Percentiles rank a stretch among this genome's conserved stretches.
Conservation (phyloP, 1,140 invertebrate genomes). For the Pomacea maculata region DNA sequence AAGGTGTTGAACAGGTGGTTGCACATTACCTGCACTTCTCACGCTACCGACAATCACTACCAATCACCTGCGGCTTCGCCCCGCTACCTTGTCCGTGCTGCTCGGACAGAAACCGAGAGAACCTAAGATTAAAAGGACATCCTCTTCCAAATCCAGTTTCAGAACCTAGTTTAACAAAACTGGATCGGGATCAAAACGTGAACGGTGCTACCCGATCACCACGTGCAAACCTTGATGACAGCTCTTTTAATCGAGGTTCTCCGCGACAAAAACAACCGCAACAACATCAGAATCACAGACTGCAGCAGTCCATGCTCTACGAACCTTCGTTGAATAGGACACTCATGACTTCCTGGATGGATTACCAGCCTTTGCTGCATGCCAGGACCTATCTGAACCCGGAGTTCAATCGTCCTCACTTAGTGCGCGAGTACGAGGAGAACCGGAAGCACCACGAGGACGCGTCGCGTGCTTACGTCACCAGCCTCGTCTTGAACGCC, state of each 20-base stretch:
- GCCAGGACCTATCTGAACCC: constrained; percentile 49
- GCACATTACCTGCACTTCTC: constrained; percentile 53
- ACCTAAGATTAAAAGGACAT: constrained; percentile 26
- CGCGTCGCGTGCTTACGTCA: constrained; percentile 23
- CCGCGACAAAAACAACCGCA: not conserved
- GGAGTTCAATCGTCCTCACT: constrained; percentile 50
- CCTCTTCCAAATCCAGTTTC: not conserved
- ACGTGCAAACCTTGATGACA: not conserved
- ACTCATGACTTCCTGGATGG: constrained; percentile 35
- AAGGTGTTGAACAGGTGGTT: constrained; percentile 47
- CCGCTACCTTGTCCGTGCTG: constrained; percentile 48
- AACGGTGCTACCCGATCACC: not conserved
- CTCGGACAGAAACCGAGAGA: constrained; percentile 49
- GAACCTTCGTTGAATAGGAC: not conserved
- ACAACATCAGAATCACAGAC: not conserved
- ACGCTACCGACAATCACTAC: constrained; percentile 44
- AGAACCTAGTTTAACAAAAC: not conserved
- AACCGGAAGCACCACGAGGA: constrained; percentile 14
- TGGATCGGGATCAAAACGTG: too few relatives aligned
- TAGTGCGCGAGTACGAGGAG: constrained; percentile 30
- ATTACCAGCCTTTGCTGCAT: constrained; percentile 46
- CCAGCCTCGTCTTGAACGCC: constrained; percentile 38
- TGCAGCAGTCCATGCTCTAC: not conserved
- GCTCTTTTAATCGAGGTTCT: not conserved
- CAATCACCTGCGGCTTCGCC: constrained; percentile 41